Evolutionary conservation across 2,888 invertebrate species (phyloP).

Genomic region (Falcaria lacertinaria): DNA sequence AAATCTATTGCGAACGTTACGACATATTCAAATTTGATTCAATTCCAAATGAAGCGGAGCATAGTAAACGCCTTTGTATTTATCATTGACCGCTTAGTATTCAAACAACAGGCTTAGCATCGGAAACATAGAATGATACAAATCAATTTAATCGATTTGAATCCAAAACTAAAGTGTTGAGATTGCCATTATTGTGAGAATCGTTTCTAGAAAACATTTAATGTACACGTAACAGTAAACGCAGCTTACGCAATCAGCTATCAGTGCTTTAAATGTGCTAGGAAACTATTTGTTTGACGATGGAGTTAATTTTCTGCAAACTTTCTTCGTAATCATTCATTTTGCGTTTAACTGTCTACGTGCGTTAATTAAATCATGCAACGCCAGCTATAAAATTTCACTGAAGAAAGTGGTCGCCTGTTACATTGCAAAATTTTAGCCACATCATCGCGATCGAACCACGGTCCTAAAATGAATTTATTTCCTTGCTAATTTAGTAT

Average conservation of each 20-base stretch:
- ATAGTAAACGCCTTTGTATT: conserved; percentile 20
- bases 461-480: too few species aligned
- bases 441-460: conserved; percentile 11
- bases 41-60: conserved; percentile 8
- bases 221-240: too few species aligned
- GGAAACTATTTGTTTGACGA: too few species aligned
- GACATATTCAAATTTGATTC: conserved; percentile 19
- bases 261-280: not conserved
- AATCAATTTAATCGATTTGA: too few species aligned
- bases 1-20: conserved; percentile 33
- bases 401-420: conserved; percentile 7
- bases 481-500: too few species aligned
- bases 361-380: conserved; percentile 8
- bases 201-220: too few species aligned
- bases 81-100: conserved; percentile 21
- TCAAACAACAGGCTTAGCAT: conserved; percentile 14
- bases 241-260: not conserved
- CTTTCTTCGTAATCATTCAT: conserved; percentile 4
- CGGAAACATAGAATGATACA: conserved; percentile 13
- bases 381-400: conserved; percentile 12
- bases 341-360: conserved; percentile 9
- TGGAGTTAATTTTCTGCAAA: too few species aligned
- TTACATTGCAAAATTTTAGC: conserved; percentile 18
- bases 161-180: too few species aligned
- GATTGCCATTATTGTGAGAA: too few species aligned